Evolutionary conservation across 2,797 vertebrate genomes (phyloP).

Genomic region (Enteromius mattozi): DNA sequence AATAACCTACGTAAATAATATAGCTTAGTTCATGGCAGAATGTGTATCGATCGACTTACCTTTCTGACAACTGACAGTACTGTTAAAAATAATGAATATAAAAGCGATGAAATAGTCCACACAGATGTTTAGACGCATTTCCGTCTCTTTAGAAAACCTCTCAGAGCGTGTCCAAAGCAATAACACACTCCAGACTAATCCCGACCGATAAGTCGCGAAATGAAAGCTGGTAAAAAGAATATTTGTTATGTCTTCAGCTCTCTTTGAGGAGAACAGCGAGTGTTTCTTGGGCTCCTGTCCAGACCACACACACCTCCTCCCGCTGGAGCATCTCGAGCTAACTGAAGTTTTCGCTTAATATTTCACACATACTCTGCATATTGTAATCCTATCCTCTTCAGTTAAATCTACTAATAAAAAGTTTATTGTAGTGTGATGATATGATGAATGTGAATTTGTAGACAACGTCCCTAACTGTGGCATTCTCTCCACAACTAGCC

Average conservation of each 20-base stretch:
- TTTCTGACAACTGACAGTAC: slow-evolving; percentile 9
- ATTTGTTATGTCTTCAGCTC: not conserved
- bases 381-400: not conserved
- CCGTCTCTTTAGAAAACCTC: not conserved
- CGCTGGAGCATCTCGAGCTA: slow-evolving; percentile 5
- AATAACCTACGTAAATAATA: not conserved
- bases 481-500: not conserved
- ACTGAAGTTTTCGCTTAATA: not conserved
- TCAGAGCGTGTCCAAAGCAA: not conserved
- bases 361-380: not conserved
- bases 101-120: slow-evolving; percentile 24
- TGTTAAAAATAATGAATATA: slow-evolving; percentile 22
- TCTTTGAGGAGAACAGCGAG: slow-evolving; percentile 6
- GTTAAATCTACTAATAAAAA: not conserved
- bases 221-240: not conserved
- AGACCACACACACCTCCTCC: slow-evolving; percentile 40
- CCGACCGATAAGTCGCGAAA: not conserved
- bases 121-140: slow-evolving; percentile 33
- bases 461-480: not conserved
- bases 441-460: not conserved
- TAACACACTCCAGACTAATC: not conserved
- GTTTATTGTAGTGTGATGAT: not conserved
- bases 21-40: not conserved
- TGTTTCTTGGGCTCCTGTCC: slow-evolving; percentile 7
- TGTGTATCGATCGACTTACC: slow-evolving; percentile 43